Percentiles rank a stretch among this genome's conserved stretches.
phyloP scores from a whole-genome alignment of 2,113 vertebrate genomes.

The Merops nubicus region DNA sequence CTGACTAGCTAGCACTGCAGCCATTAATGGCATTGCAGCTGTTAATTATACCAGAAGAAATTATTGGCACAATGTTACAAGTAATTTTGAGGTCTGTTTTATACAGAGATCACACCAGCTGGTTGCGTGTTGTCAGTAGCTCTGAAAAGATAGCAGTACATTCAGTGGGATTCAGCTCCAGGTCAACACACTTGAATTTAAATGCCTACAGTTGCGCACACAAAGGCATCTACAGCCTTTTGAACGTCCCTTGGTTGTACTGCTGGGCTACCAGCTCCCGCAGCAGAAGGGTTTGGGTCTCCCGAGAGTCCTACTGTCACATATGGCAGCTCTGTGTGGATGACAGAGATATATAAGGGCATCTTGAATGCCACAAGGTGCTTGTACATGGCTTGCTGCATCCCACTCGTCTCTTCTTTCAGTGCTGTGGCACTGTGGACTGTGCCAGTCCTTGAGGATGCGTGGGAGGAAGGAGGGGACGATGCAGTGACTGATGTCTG shows the following conservation, averaged over 20 bases:
- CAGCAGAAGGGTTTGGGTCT: background rate
- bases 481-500: background rate
- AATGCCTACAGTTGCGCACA: background rate
- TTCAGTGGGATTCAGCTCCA: background rate
- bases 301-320: accelerated
- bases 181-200: background rate
- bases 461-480: background rate
- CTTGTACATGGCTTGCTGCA: accelerated
- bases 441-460: background rate
- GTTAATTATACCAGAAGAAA: background rate
- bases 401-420: background rate
- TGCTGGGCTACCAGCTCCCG: background rate
- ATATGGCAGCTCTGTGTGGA: background rate
- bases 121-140: background rate
- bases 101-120: background rate
- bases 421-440: background rate
- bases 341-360: background rate
- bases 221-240: background rate
- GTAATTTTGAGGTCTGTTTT: background rate
- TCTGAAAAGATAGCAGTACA: background rate
- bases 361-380: background rate
- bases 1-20: background rate
- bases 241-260: background rate
- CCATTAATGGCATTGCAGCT: background rate
- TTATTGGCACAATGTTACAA: constrained; percentile 1